phyloP scores from a whole-genome alignment of 2,888 invertebrate genomes.

The Falcaria lacertinaria region DNA sequence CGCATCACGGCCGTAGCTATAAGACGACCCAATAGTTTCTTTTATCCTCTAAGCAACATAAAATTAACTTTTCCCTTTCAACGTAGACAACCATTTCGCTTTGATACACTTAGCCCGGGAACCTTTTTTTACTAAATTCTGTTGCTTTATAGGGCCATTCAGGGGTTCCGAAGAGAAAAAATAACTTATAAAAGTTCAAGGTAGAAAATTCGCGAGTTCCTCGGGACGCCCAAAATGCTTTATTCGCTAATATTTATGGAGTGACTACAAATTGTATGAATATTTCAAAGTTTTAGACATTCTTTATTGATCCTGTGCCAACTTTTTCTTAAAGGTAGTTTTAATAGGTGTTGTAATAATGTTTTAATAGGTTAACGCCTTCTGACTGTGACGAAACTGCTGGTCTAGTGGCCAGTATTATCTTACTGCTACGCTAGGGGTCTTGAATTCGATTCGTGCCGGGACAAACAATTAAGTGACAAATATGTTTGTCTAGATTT shows the following conservation, averaged over 20 bases:
- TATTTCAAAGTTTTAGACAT: conserved; percentile 3
- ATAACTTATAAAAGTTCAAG: conserved; percentile 23
- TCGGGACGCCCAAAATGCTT: background rate
- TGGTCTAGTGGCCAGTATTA: too few species aligned
- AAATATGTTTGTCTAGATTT: too few species aligned
- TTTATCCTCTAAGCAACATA: conserved; percentile 7
- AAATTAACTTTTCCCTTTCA: conserved; percentile 19
- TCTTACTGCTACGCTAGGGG: too few species aligned
- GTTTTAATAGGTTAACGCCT: too few species aligned
- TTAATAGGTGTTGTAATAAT: too few species aligned
- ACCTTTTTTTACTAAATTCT: conserved; percentile 21
- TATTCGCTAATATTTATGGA: conserved; percentile 5
- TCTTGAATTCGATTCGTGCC: too few species aligned
- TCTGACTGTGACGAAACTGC: too few species aligned
- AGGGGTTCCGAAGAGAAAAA: conserved; percentile 15
- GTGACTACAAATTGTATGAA: conserved; percentile 4
- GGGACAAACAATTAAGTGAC: too few species aligned
- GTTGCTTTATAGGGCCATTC: conserved; percentile 24
- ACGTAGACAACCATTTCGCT: conserved; percentile 19
- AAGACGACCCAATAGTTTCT: conserved; percentile 4
- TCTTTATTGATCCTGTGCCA: background rate
- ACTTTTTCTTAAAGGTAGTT: too few species aligned
- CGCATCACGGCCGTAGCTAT: background rate
- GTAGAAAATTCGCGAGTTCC: conserved; percentile 5
- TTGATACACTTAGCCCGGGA: conserved; percentile 23